A percentile compares a stretch with the other conserved stretches of the same genome.
Evolutionary conservation across 2,888 invertebrate genomes (phyloP).

Genomic region (Apodemia hepburni): DNA sequence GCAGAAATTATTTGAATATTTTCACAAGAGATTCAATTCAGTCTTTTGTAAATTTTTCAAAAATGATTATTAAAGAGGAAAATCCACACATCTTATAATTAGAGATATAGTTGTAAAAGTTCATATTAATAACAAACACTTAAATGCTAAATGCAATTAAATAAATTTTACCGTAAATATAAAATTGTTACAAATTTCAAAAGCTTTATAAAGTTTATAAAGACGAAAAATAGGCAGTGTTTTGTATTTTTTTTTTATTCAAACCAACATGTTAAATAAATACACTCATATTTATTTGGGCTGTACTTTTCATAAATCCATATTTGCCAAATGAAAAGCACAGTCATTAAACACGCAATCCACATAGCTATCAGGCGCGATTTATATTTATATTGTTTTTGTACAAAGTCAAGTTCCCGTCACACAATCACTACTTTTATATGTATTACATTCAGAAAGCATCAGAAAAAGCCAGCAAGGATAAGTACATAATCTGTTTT

Average conservation of each 20-base stretch:
- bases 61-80: background rate
- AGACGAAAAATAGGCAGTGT: background rate
- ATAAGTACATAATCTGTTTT: no score
- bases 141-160: background rate
- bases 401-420: no score
- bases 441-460: no score
- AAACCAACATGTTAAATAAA: no score
- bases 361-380: no score
- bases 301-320: no score
- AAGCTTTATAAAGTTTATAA: background rate
- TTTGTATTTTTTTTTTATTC: background rate
- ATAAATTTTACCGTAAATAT: background rate
- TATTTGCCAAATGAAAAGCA: no score
- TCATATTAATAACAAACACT: background rate
- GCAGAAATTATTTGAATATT: background rate
- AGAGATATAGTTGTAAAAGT: background rate
- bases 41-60: background rate
- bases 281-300: no score
- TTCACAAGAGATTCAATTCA: background rate
- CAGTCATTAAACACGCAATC: no score
- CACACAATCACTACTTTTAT: no score
- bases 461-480: no score
- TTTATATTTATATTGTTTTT: no score
- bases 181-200: background rate
- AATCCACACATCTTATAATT: background rate